These are phyloP conservation scores for Zygogramma bicolorata DNA, from an alignment of 2,888 invertebrate genomes.

Conservation along the genomic window DNA sequence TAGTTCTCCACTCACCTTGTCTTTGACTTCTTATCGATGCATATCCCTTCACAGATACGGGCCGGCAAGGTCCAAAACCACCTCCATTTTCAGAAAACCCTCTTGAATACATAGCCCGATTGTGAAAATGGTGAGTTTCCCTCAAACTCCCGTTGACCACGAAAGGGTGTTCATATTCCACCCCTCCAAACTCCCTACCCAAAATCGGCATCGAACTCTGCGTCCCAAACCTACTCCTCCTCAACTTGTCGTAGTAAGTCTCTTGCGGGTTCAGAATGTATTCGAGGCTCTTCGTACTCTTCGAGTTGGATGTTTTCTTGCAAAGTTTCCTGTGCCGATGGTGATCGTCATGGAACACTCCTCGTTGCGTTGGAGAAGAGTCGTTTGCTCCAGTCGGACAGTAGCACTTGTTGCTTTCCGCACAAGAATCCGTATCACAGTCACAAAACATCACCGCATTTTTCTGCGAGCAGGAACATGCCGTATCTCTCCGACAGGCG, in stretches of 20 bases:
- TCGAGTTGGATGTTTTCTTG: slow-evolving; percentile 63
- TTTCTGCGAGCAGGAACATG: slow-evolving; percentile 74
- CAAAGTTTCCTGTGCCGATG: slow-evolving; percentile 60
- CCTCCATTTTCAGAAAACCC: slow-evolving; percentile 53
- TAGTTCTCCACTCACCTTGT: slow-evolving; percentile 29
- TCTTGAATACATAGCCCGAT: slow-evolving; percentile 59
- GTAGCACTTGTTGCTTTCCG: slow-evolving; percentile 90
- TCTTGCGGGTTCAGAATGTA: slow-evolving; percentile 70
- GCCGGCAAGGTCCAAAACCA: slow-evolving; percentile 41
- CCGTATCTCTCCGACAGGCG: slow-evolving; percentile 65
- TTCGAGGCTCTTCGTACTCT: slow-evolving; percentile 68
- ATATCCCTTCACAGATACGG: slow-evolving; percentile 42
- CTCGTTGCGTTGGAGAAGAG: slow-evolving; percentile 66
- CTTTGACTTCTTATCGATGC: slow-evolving; percentile 48
- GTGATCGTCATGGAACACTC: slow-evolving; percentile 61
- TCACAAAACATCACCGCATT: slow-evolving; percentile 74
- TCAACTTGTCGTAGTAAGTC: slow-evolving; percentile 68
- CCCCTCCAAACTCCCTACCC: background rate
- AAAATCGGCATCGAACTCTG: slow-evolving; percentile 31
- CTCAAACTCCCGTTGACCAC: slow-evolving; percentile 61
- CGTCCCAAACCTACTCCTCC: slow-evolving; percentile 50
- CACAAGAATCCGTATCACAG: slow-evolving; percentile 88
- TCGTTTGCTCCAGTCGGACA: slow-evolving; percentile 66
- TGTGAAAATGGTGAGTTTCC: slow-evolving; percentile 64
- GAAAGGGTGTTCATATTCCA: slow-evolving; percentile 81